phyloP scores from a whole-genome alignment of 2,888 invertebrate species.

The Cheilosia soror region DNA sequence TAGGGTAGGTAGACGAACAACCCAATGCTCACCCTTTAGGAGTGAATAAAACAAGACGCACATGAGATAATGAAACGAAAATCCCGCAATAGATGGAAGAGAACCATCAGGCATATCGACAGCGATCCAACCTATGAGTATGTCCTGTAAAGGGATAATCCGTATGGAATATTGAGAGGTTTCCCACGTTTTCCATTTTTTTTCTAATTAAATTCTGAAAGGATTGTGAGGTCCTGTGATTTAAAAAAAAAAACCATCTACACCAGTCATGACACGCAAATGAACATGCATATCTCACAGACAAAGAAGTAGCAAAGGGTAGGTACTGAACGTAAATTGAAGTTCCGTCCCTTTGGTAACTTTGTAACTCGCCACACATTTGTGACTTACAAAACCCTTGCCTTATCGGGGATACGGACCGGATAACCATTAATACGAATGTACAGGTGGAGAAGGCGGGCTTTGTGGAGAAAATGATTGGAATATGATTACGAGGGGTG shows the following conservation, averaged over 20 bases:
- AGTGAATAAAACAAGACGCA: slow-evolving; percentile 44
- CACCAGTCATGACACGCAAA: slow-evolving; percentile 60
- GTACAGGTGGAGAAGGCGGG: neutral
- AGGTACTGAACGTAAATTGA: slow-evolving; percentile 51
- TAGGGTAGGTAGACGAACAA: slow-evolving; percentile 7
- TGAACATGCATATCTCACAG: slow-evolving; percentile 28
- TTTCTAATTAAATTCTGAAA: slow-evolving; percentile 26
- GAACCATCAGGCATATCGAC: slow-evolving; percentile 33
- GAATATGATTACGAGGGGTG: slow-evolving; percentile 55
- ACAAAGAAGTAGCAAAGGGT: neutral
- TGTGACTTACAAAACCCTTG: slow-evolving; percentile 15
- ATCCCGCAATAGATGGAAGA: slow-evolving; percentile 12
- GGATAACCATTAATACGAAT: slow-evolving; percentile 31
- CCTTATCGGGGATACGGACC: slow-evolving; percentile 49
- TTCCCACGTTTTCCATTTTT: slow-evolving; percentile 17
- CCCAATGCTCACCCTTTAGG: neutral
- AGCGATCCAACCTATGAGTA: slow-evolving; percentile 21
- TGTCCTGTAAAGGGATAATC: slow-evolving; percentile 61
- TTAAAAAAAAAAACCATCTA: slow-evolving; percentile 62
- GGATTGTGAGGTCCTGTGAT: slow-evolving; percentile 36
- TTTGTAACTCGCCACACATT: slow-evolving; percentile 17
- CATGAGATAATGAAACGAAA: slow-evolving; percentile 45
- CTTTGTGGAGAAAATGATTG: slow-evolving; percentile 43
- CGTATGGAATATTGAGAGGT: slow-evolving; percentile 38
- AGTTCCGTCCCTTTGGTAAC: slow-evolving; percentile 41